These are phyloP conservation scores for Eremophila alpestris DNA, from an alignment of 2,797 vertebrate genomes.

Conservation along the genomic window DNA sequence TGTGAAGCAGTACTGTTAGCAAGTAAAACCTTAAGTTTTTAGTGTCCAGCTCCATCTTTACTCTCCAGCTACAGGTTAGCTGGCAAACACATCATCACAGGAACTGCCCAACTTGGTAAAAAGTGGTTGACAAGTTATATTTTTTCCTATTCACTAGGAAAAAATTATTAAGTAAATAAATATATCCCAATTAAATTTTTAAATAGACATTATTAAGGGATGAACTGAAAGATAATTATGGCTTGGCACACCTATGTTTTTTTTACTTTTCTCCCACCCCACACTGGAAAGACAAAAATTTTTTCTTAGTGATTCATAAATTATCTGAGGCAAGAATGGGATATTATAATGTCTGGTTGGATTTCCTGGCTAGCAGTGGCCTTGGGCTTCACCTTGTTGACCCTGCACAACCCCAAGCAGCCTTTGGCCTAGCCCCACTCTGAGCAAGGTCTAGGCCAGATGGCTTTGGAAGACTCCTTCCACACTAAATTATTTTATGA, in stretches of 20 bases:
- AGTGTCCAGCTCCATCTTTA: background rate
- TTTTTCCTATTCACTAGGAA: background rate
- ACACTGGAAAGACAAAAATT: background rate
- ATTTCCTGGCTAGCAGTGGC: background rate
- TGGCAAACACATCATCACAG: background rate
- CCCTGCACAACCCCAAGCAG: background rate
- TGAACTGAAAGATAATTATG: constrained; percentile 2
- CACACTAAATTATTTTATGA: background rate
- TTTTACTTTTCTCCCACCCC: constrained; percentile 14
- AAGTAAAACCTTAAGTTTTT: background rate
- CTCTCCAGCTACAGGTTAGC: background rate
- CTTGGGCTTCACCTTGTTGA: background rate
- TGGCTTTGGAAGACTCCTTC: background rate
- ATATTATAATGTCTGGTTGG: background rate
- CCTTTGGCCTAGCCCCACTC: background rate
- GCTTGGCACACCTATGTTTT: background rate
- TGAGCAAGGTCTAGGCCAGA: background rate
- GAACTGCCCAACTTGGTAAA: background rate
- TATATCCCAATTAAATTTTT: background rate
- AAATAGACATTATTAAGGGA: background rate
- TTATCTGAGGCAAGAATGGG: background rate
- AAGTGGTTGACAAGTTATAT: background rate
- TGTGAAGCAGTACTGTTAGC: background rate
- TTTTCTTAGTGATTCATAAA: background rate
- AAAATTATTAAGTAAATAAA: constrained; percentile 6